These are phyloP conservation scores for Polyodon spathula DNA, from an alignment of 2,113 vertebrate genomes.

Conservation along the genomic window DNA sequence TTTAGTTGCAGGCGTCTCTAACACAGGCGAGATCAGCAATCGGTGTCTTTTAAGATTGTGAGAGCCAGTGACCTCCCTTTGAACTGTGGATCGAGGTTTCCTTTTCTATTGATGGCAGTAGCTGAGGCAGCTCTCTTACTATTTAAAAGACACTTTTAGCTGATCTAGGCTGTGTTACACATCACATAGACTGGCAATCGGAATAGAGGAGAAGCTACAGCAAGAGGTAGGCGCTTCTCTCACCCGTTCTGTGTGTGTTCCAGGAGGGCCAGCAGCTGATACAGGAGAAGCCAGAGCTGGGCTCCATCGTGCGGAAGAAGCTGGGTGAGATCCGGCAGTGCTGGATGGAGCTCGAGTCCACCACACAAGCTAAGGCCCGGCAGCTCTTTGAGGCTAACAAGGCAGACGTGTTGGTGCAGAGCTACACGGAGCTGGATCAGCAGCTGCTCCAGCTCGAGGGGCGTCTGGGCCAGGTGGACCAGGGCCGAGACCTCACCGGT, in stretches of 20 bases:
- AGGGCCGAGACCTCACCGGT: slow-evolving; percentile 67
- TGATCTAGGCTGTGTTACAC: too few relatives aligned
- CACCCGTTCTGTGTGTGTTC: not conserved
- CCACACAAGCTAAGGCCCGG: slow-evolving; percentile 72
- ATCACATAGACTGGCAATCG: too few relatives aligned
- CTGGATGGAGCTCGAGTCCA: slow-evolving; percentile 80
- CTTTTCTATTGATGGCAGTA: too few relatives aligned
- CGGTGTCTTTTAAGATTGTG: too few relatives aligned
- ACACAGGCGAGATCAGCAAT: too few relatives aligned
- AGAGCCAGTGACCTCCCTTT: too few relatives aligned
- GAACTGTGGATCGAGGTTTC: too few relatives aligned
- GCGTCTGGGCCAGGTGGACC: slow-evolving; percentile 65
- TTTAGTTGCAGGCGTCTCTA: too few relatives aligned
- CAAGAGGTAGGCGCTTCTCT: too few relatives aligned
- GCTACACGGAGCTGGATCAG: slow-evolving; percentile 72
- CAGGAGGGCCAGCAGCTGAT: slow-evolving; percentile 83
- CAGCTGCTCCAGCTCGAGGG: slow-evolving; percentile 70
- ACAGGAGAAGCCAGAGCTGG: slow-evolving; percentile 80
- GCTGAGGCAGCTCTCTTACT: too few relatives aligned
- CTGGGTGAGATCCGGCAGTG: slow-evolving; percentile 78
- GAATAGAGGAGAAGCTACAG: too few relatives aligned
- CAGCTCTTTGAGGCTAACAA: slow-evolving; percentile 81
- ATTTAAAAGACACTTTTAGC: too few relatives aligned
- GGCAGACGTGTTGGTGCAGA: slow-evolving; percentile 74
- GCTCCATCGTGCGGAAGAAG: slow-evolving; percentile 63